Conservation (phyloP, 2,113 vertebrate species). For the Crotalus viridis region DNA sequence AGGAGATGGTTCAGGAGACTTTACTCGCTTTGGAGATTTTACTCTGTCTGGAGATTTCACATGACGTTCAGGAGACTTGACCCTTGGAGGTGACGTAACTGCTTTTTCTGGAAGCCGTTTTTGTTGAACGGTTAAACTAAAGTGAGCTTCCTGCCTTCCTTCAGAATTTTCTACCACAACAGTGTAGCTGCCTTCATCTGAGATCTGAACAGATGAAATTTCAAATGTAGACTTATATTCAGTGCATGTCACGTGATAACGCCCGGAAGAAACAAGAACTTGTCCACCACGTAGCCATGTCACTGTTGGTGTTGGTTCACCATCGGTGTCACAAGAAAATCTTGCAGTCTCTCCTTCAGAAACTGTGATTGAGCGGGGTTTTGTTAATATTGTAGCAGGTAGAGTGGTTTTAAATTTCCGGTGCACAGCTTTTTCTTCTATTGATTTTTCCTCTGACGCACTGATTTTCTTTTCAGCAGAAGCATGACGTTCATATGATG, state of each 20-base stretch:
- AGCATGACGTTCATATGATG: constrained; percentile 77
- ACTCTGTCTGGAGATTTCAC: constrained; percentile 81
- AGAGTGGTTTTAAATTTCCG: constrained; percentile 78
- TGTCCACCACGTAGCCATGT: constrained; percentile 83
- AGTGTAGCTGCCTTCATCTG: constrained; percentile 90
- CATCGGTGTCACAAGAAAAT: constrained; percentile 90
- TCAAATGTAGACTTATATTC: constrained; percentile 87
- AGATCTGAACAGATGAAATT: constrained; percentile 83
- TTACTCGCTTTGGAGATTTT: constrained; percentile 83
- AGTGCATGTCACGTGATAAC: constrained; percentile 79
- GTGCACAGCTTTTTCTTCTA: constrained; percentile 76
- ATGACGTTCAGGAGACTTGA: constrained; percentile 81
- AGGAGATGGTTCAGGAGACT: constrained; percentile 80
- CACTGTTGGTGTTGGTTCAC: constrained; percentile 86
- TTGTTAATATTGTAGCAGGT: constrained; percentile 84
- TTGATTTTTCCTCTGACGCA: constrained; percentile 67
- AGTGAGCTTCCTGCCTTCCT: constrained; percentile 88
- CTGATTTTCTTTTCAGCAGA: constrained; percentile 80
- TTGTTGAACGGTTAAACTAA: constrained; percentile 85
- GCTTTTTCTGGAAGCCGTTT: constrained; percentile 77
- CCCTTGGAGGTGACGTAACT: constrained; percentile 74
- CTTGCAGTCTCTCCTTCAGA: constrained; percentile 84
- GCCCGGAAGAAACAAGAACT: constrained; percentile 75
- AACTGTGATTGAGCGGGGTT: constrained; percentile 86
- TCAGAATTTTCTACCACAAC: constrained; percentile 87